Percentiles rank a stretch among this genome's conserved stretches.
Conservation (phyloP, 2,888 invertebrate genomes). For the Nezara viridula region DNA sequence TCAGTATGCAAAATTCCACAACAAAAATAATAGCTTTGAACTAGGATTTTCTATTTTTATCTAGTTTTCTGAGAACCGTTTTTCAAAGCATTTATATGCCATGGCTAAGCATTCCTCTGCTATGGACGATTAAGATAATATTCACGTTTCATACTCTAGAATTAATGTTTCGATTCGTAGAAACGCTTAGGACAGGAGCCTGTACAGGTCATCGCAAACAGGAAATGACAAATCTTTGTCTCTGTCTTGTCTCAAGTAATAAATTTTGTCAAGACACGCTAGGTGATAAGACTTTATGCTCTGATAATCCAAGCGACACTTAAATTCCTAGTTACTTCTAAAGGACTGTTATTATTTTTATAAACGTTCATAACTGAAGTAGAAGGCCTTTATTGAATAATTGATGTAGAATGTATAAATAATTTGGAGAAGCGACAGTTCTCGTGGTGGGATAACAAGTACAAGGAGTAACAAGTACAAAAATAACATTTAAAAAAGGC, state of each 20-base stretch:
- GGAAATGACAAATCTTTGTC: constrained; percentile 26
- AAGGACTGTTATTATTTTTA: no score
- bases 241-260: neutral
- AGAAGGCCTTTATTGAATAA: no score
- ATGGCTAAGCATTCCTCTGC: neutral
- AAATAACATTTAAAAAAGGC: no score
- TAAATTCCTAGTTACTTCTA: neutral
- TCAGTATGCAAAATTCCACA: no score
- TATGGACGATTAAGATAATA: constrained; percentile 2
- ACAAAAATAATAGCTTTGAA: neutral
- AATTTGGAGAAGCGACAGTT: no score
- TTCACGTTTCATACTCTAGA: neutral
- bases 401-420: no score
- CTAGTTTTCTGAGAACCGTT: neutral
- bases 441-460: no score
- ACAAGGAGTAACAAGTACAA: no score
- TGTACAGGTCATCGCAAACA: neutral
- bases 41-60: neutral
- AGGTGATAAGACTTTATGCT: neutral
- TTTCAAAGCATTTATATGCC: neutral
- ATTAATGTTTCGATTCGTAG: neutral
- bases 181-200: neutral
- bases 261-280: neutral
- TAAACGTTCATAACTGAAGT: no score
- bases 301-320: neutral